Percentiles rank a stretch among this genome's conserved stretches.
Conservation (phyloP, 2,113 vertebrate genomes). For the Hiodon tergisus region DNA sequence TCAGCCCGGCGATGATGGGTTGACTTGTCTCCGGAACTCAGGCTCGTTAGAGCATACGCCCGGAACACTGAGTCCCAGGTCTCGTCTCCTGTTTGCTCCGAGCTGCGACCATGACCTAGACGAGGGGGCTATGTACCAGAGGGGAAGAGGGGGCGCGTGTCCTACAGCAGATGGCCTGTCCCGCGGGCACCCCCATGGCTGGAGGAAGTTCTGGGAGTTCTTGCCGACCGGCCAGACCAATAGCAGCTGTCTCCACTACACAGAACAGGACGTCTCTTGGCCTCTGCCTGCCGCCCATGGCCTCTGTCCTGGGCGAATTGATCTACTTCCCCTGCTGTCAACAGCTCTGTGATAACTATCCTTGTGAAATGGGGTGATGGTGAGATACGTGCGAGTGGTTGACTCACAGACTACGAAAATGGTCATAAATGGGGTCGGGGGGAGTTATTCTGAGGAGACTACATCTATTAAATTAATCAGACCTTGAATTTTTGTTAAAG, state of each 20-base stretch:
- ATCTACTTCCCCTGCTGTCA: conserved; percentile 30
- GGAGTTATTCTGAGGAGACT: too few species aligned
- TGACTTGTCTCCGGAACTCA: neutral
- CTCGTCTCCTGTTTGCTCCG: conserved; percentile 15
- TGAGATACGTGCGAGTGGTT: too few species aligned
- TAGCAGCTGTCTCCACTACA: neutral
- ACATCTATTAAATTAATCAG: too few species aligned
- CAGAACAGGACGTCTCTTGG: conserved; percentile 14
- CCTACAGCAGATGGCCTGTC: neutral
- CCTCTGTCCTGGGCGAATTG: conserved; percentile 9
- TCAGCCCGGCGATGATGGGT: neutral
- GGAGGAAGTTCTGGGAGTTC: neutral
- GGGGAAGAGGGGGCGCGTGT: too few species aligned
- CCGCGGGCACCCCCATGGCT: neutral
- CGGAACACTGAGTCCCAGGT: neutral
- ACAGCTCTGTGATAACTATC: conserved; percentile 9
- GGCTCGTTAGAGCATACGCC: neutral
- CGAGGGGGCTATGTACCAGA: neutral
- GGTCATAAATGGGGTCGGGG: too few species aligned
- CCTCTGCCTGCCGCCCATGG: neutral
- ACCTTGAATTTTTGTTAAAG: too few species aligned
- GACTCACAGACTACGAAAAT: too few species aligned
- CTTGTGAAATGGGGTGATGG: neutral
- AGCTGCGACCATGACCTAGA: neutral
- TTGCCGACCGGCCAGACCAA: neutral